Evolutionary conservation across 2,113 vertebrate genomes (phyloP), one percentile per base, ranked within the genome.

Genomic region (Trogon surrucura): DNA sequence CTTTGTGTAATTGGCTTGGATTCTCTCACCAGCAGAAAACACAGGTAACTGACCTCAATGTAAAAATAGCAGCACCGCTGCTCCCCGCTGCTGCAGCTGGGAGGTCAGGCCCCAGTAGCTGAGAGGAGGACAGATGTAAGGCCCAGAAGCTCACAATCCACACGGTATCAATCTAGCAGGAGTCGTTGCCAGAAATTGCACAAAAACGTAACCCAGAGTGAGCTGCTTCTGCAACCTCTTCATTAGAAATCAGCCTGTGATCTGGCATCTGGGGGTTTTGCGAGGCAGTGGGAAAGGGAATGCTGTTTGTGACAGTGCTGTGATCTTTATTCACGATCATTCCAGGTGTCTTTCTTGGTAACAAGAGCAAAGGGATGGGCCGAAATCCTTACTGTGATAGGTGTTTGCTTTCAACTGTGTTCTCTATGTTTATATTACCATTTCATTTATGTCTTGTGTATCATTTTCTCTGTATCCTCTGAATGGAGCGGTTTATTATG

Each of bases 261-360:
- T 74, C 29, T 53, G 66, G 44, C 58, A 30, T 54, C 13, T 48
- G 29, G 21, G 32, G 58, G 13, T 7, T 89, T 70, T 77, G 58
- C 38, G 25, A 41, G 61, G 19, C 41, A 27, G 26, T 27, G 61
- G 69, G 60, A n/a, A 30, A 48, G 67, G 54, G 29, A 36, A 57
- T n/a, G 65, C 1, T 1, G 4, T 14, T 77, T 44, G 1, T 16
- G 38, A 13, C 21, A 30, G 29, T 21, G 54, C 27, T 15, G 0
- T 25, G 20, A 7, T 44, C 5, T 32, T 70, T 41, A 34, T 62
- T 79, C 51, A 32, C 66, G 21, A 66, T 17, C 19, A 0, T 56
- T 82, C 70, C 26, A 16, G 19, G 41, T 19, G 17, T 32, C 44
- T 50, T 65, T 41, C 38, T 65, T 5, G 1, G 0, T 51, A 61